Conservation (phyloP, 2,113 vertebrate genomes). For the Poeciliopsis retropinna region DNA sequence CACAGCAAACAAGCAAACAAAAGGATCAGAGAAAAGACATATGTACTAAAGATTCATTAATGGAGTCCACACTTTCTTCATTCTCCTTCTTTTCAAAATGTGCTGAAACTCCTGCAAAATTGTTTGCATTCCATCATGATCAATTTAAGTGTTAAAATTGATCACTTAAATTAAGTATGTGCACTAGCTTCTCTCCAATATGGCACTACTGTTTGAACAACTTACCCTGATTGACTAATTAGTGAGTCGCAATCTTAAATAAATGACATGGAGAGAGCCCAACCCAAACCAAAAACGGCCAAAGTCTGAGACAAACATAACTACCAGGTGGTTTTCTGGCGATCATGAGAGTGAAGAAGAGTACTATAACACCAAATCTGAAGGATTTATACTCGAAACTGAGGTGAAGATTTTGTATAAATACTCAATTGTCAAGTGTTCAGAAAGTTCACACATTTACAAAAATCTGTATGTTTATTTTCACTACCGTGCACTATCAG, state of each 20-base stretch:
- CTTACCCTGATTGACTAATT: background rate
- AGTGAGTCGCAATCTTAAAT: background rate
- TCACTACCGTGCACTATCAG: background rate
- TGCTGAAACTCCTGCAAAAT: slow-evolving; percentile 1
- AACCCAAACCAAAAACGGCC: background rate
- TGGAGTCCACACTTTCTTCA: slow-evolving; percentile 49
- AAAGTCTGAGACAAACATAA: too few relatives aligned
- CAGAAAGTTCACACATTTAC: background rate
- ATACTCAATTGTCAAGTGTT: background rate
- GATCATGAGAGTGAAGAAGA: too few relatives aligned
- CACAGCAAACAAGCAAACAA: slow-evolving; percentile 49
- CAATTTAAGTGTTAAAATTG: background rate
- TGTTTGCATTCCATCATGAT: background rate
- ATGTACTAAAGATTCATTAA: slow-evolving; percentile 63
- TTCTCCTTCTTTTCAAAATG: slow-evolving; percentile 8
- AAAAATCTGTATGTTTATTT: background rate
- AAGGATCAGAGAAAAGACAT: slow-evolving; percentile 48
- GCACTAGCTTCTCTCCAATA: too few relatives aligned
- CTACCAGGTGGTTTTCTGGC: too few relatives aligned
- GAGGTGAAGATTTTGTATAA: background rate
- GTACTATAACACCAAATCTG: too few relatives aligned
- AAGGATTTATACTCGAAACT: too few relatives aligned
- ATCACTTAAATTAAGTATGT: too few relatives aligned
- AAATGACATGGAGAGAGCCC: background rate
- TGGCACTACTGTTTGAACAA: background rate